phyloP scores from a whole-genome alignment of 2,113 vertebrate species.

The Zapus hudsonius region DNA sequence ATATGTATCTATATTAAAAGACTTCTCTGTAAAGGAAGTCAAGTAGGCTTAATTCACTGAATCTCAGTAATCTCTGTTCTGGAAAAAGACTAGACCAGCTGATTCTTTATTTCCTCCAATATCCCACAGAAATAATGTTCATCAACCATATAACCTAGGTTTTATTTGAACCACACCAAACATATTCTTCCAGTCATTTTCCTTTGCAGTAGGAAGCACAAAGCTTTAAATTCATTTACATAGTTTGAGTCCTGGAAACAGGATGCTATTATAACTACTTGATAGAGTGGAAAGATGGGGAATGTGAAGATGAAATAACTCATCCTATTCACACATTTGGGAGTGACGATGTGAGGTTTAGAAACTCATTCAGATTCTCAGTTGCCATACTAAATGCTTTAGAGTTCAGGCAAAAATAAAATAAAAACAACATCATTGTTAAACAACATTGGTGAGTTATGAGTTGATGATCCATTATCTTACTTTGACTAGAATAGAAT shows the following conservation, averaged over 20 bases:
- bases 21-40: conserved; percentile 4
- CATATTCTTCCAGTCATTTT: background rate
- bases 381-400: background rate
- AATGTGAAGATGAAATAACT: background rate
- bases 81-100: background rate
- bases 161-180: background rate
- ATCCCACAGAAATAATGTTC: background rate
- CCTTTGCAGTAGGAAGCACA: background rate
- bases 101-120: background rate
- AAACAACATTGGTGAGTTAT: background rate
- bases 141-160: background rate
- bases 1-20: background rate
- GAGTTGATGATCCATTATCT: background rate
- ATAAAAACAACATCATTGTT: too few species aligned
- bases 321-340: background rate
- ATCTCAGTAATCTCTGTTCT: background rate
- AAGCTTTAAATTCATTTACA: conserved; percentile 18
- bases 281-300: background rate
- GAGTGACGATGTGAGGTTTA: background rate
- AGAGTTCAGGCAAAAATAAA: background rate
- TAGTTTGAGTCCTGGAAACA: background rate
- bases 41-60: background rate
- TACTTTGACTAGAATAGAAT: background rate
- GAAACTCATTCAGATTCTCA: background rate
- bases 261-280: background rate